A percentile compares a stretch with the other conserved stretches of the same genome.
phyloP scores from a whole-genome alignment of 2,113 vertebrate genomes.

The Odocoileus hemionus region DNA sequence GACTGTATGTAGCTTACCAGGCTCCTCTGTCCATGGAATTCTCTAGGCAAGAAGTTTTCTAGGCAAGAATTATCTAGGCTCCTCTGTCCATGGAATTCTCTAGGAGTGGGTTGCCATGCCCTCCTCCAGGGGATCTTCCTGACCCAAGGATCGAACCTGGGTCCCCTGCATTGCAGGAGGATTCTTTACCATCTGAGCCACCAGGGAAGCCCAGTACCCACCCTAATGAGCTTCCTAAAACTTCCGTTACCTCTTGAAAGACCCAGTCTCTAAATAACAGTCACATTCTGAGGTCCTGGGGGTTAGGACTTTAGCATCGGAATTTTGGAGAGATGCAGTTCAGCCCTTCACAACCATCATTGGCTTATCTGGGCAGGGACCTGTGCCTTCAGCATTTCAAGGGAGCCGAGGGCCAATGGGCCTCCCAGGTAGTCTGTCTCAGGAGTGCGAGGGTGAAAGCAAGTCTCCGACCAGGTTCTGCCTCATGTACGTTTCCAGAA shows the following conservation, averaged over 20 bases:
- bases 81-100: neutral
- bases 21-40: neutral
- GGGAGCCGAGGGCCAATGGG: neutral
- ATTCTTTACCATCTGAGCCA: neutral
- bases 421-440: fast-evolving
- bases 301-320: neutral
- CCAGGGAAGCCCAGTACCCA: neutral
- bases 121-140: neutral
- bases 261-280: neutral
- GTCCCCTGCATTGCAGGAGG: neutral
- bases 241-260: neutral
- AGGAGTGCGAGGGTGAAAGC: neutral
- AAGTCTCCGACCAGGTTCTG: neutral
- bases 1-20: neutral
- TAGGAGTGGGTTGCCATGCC: neutral
- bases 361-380: neutral
- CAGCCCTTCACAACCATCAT: neutral
- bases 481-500: neutral
- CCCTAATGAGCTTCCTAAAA: neutral
- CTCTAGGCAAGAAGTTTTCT: neutral
- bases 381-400: neutral
- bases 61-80: neutral
- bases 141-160: neutral
- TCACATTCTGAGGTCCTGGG: neutral
- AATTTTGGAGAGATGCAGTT: neutral